Evolutionary conservation across 1,140 invertebrate genomes (phyloP).

Genomic region (Ptiloglossa arizonensis): DNA sequence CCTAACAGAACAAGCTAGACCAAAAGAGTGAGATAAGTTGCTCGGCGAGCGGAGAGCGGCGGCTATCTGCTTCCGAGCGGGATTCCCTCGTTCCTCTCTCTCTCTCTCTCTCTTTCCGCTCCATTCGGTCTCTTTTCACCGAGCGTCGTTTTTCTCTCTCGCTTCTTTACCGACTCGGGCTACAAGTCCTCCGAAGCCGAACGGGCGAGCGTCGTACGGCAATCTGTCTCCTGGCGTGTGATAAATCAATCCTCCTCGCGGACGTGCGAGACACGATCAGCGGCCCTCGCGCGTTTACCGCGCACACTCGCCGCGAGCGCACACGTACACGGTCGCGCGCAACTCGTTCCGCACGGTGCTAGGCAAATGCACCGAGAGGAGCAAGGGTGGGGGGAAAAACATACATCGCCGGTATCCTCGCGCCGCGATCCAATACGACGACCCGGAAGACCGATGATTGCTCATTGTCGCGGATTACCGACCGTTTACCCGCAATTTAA

Average conservation of each 20-base stretch:
- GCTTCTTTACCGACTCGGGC: conserved; percentile 34
- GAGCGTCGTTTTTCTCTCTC: conserved; percentile 25
- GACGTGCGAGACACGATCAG: conserved; percentile 75
- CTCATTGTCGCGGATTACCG: conserved; percentile 48
- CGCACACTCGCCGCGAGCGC: background rate
- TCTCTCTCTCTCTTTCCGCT: conserved; percentile 8
- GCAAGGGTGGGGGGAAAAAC: conserved; percentile 1
- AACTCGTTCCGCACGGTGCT: background rate
- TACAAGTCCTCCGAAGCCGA: conserved; percentile 42
- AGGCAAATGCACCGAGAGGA: conserved; percentile 9
- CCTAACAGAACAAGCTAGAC: conserved; percentile 40
- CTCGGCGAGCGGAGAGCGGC: conserved; percentile 24
- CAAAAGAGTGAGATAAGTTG: conserved; percentile 59
- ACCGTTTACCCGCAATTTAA: conserved; percentile 56
- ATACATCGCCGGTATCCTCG: conserved; percentile 15
- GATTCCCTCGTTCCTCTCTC: conserved; percentile 37
- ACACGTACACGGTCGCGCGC: background rate
- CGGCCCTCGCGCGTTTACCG: conserved; percentile 59
- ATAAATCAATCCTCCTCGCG: conserved; percentile 77
- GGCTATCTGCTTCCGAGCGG: conserved; percentile 56
- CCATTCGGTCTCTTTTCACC: background rate
- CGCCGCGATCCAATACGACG: conserved; percentile 50
- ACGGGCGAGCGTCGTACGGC: conserved; percentile 63
- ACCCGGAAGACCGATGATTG: conserved; percentile 51
- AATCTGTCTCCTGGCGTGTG: conserved; percentile 76